Conservation (phyloP, 2,113 vertebrate genomes). For the sheep (Ovis aries) region DNA sequence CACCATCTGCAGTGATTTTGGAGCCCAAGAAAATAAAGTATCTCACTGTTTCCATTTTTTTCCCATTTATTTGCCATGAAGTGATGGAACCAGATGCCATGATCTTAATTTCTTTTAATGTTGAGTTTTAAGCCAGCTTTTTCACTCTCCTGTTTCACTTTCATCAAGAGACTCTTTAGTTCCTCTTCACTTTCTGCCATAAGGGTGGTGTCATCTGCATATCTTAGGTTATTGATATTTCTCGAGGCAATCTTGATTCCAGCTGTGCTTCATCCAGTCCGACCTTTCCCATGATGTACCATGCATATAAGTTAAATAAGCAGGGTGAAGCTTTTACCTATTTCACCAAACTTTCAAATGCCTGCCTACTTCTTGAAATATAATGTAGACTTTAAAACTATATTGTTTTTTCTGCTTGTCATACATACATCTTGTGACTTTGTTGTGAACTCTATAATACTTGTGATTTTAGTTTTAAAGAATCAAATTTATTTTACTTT, state of each 20-base stretch:
- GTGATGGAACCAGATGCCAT: not conserved
- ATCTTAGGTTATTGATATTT: not conserved
- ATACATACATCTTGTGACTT: not conserved
- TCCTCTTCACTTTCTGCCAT: not conserved
- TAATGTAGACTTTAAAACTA: not conserved
- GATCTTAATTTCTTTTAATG: not conserved
- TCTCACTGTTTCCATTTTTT: not conserved
- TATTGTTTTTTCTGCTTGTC: not conserved
- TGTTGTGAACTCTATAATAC: not conserved
- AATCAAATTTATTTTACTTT: not conserved
- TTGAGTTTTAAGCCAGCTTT: not conserved
- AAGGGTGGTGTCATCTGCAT: not conserved
- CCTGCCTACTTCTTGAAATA: not conserved
- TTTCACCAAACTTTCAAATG: not conserved
- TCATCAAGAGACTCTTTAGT: not conserved
- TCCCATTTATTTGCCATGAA: not conserved
- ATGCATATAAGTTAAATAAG: not conserved
- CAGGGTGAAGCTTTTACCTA: not conserved
- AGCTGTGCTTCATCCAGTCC: not conserved
- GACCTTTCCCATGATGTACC: not conserved
- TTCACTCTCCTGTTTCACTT: not conserved
- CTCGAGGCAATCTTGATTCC: not conserved
- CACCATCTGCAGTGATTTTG: not conserved
- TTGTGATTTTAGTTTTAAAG: not conserved
- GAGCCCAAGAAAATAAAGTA: not conserved